Conservation (phyloP, 2,797 vertebrate species). For the Pachyuromys duprasi region DNA sequence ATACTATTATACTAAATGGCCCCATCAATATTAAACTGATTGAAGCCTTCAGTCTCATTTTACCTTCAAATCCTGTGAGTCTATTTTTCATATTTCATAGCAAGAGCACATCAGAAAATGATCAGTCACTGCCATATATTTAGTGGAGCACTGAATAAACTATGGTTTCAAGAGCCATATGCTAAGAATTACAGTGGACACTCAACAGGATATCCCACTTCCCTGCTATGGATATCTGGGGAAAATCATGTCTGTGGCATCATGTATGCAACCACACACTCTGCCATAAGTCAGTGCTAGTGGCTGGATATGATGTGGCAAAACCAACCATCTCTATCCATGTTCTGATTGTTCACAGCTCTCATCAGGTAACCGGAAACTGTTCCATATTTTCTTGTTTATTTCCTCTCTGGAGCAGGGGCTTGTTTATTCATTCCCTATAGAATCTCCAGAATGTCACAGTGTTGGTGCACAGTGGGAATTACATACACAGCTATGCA, state of each 20-base stretch:
- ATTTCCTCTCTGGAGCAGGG: not conserved
- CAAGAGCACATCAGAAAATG: not conserved
- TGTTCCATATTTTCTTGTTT: not conserved
- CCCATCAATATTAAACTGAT: not conserved
- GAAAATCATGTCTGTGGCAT: not conserved
- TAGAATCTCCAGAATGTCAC: not conserved
- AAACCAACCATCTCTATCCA: not conserved
- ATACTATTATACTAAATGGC: not conserved
- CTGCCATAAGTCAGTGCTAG: fast-evolving
- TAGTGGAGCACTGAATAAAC: not conserved
- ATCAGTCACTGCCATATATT: not conserved
- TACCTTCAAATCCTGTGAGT: not conserved
- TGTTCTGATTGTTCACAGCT: not conserved
- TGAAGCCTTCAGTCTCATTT: not conserved
- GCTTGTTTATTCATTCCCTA: not conserved
- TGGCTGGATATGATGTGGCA: not conserved
- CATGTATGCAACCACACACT: not conserved
- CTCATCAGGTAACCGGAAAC: not conserved
- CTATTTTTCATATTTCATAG: not conserved
- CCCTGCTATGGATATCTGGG: too few species aligned
- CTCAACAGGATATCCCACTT: not conserved
- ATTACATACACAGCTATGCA: not conserved
- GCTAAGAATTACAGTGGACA: not conserved
- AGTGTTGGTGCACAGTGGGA: too few species aligned
- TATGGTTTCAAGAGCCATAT: not conserved